Evolutionary conservation across 2,113 vertebrate genomes (phyloP).

Genomic region (Orycteropus afer): DNA sequence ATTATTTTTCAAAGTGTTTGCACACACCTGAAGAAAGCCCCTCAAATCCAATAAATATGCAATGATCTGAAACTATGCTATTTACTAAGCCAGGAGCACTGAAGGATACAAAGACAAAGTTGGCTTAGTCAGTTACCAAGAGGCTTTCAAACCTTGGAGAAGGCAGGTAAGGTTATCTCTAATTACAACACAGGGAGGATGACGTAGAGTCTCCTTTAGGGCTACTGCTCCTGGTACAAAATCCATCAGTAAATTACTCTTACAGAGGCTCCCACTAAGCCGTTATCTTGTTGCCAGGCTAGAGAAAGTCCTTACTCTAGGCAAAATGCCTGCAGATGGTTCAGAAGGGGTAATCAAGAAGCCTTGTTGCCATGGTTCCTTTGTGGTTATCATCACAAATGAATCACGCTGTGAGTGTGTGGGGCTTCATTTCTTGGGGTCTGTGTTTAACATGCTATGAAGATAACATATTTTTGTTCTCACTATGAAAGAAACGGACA

Average conservation of each 20-base stretch:
- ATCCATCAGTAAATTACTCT: not conserved
- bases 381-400: not conserved
- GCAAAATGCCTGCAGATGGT: fast-evolving
- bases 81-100: not conserved
- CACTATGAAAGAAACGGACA: not conserved
- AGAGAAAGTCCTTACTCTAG: not conserved
- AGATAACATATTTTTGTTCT: not conserved
- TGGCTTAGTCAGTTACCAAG: not conserved
- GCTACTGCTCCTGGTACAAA: not conserved
- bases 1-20: not conserved
- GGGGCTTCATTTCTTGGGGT: not conserved
- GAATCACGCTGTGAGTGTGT: no score
- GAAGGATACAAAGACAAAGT: not conserved
- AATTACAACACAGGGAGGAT: not conserved
- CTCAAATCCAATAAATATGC: not conserved
- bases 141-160: not conserved
- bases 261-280: not conserved
- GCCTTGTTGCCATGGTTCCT: not conserved
- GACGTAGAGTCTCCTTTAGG: fast-evolving
- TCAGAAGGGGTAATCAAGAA: fast-evolving
- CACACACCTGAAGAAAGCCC: not conserved
- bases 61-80: fast-evolving
- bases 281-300: fast-evolving
- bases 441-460: conserved; percentile 14
- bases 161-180: not conserved